Percentiles rank a stretch among this genome's conserved stretches.
Evolutionary conservation across 2,113 vertebrate species (phyloP).

Genomic region (Pollachius pollachius): DNA sequence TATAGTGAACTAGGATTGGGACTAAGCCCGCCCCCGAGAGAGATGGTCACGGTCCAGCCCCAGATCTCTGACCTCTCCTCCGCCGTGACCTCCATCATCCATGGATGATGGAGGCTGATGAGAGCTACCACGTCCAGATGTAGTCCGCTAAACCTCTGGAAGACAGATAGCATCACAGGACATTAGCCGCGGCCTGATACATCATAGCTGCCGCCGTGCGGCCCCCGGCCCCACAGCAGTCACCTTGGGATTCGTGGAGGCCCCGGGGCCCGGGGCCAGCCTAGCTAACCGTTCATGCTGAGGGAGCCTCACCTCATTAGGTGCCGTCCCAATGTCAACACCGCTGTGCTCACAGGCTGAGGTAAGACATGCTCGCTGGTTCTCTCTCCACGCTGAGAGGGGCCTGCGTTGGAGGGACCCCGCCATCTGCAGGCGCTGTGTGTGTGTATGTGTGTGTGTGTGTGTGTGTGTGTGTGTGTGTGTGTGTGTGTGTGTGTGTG

Average conservation of each 20-base stretch:
- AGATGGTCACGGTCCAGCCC: background rate
- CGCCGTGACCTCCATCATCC: constrained; percentile 5
- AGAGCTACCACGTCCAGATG: background rate
- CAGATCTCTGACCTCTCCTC: constrained; percentile 2
- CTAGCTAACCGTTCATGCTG: constrained; percentile 68
- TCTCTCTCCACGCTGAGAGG: constrained; percentile 49
- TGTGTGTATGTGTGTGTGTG: constrained; percentile 7
- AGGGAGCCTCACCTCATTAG: constrained; percentile 68
- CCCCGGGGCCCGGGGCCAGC: constrained; percentile 63
- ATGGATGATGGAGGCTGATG: too few relatives aligned
- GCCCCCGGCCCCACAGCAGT: constrained; percentile 32
- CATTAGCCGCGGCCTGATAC: constrained; percentile 42
- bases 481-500: too few relatives aligned
- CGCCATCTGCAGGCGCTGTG: constrained; percentile 59
- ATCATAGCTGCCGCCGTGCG: constrained; percentile 5
- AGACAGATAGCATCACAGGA: constrained; percentile 33
- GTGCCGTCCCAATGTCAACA: constrained; percentile 71
- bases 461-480: too few relatives aligned
- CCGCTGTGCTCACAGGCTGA: constrained; percentile 57
- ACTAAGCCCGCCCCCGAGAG: background rate
- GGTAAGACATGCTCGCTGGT: constrained; percentile 58
- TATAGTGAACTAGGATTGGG: constrained; percentile 59
- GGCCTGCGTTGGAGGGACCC: constrained; percentile 42
- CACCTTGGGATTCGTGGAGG: constrained; percentile 62
- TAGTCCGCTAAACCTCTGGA: constrained; percentile 39